phyloP scores from a whole-genome alignment of 1,140 invertebrate species.

The Drosophila seguyi region DNA sequence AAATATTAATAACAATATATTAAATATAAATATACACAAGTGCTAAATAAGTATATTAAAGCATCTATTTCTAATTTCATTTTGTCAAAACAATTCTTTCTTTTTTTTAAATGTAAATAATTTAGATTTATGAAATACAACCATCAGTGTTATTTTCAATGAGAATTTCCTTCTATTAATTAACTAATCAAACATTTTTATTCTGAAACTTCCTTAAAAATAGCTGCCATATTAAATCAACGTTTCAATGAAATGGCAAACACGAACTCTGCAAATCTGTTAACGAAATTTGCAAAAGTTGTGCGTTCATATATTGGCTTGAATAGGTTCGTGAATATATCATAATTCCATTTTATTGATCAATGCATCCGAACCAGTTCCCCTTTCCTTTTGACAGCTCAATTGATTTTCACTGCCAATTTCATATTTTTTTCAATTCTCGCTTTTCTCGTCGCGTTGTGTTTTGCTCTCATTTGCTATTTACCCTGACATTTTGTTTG shows the following conservation, averaged over 20 bases:
- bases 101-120: no score
- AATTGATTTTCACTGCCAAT: constrained; percentile 44
- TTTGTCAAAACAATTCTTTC: no score
- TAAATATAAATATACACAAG: no score
- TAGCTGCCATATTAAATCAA: not conserved
- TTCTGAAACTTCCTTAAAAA: not conserved
- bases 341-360: constrained; percentile 47
- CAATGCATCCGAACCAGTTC: constrained; percentile 13
- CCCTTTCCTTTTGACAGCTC: constrained; percentile 14
- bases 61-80: no score
- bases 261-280: not conserved
- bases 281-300: not conserved
- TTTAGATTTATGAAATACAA: not conserved
- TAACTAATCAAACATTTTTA: not conserved
- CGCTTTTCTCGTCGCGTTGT: constrained; percentile 29
- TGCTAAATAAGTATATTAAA: no score
- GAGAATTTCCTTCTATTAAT: not conserved
- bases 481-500: constrained; percentile 67
- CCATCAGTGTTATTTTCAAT: no score
- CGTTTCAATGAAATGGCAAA: not conserved
- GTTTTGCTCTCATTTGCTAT: constrained; percentile 43
- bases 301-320: not conserved
- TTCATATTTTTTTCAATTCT: constrained; percentile 27
- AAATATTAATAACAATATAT: no score
- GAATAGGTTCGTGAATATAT: constrained; percentile 13